Base-by-base conservation (phyloP, 2,797 vertebrate genomes). In the Cirrhinus mrigala region DNA sequence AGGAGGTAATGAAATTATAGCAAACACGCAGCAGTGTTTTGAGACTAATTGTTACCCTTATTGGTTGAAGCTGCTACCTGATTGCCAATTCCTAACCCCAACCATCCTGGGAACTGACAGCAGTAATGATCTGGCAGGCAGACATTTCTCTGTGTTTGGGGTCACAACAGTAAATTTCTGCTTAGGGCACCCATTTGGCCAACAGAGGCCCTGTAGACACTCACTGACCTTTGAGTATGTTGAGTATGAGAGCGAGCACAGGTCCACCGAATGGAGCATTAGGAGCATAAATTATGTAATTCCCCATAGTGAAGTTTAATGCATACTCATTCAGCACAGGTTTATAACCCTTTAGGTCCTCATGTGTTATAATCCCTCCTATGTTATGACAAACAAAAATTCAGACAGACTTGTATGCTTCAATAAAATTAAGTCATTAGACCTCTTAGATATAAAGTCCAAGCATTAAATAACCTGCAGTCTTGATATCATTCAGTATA, bases 261-360 rank as follows among this genome's bases (percentile, higher is more conserved):
- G 98, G 97, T 44, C 98, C 98, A 0, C 98, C 96, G 89, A 98
- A 96, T 0, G 98, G 98, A 73, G 97, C 97, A 0, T 93, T 95
- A 24, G 98, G 97, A 1, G 93, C 71, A 10, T 27, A 14, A 74
- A 74, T 52, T 18, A 11, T 48, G 16, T 74, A 74, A 3, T 74
- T 50, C 15, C 46, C 71, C 48, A 74, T 24, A 5, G 71, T 74
- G 0, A 74, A 74, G 71, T 74, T 74, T 33, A 96, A 91, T 0
- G 97, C 97, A 22, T 95, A 91, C 86, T 98, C 95, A 0, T 96
- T 95, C 86, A 98, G 89, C n/a, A 94, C 91, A 0, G 97, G 94
- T 0, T 24, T 91, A 92, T 99, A 99, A 75, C 94, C 89, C 88
- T 86, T 83, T 87, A 99, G 92, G 90, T 99, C 98, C 52, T 97